These are phyloP conservation scores for Diaphora mendica DNA, from an alignment of 2,888 invertebrate genomes.

Conservation along the genomic window DNA sequence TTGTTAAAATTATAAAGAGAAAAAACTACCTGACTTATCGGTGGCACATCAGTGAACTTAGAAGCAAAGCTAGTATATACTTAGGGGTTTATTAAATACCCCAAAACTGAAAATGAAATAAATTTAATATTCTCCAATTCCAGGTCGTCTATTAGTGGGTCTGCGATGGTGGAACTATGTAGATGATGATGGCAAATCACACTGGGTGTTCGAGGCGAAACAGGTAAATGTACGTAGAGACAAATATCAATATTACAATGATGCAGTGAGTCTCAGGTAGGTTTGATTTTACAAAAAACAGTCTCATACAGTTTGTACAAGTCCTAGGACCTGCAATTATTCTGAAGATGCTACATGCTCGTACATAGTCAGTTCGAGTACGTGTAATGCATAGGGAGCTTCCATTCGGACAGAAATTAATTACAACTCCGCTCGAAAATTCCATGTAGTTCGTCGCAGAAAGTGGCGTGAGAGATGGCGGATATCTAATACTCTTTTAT, in stretches of 20 bases:
- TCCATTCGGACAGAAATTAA: neutral
- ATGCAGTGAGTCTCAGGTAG: neutral
- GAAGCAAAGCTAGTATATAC: too few relatives aligned
- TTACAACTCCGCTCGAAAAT: neutral
- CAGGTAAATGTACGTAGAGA: conserved; percentile 87
- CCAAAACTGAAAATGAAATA: neutral
- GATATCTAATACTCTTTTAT: neutral
- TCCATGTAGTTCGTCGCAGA: neutral
- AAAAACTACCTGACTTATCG: too few relatives aligned
- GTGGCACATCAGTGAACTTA: neutral
- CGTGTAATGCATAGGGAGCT: neutral
- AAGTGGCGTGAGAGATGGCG: neutral
- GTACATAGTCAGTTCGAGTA: neutral
- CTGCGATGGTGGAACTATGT: conserved; percentile 99
- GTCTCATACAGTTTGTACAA: neutral
- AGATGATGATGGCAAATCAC: conserved; percentile 98
- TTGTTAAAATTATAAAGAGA: too few relatives aligned
- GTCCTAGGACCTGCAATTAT: neutral
- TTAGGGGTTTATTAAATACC: neutral
- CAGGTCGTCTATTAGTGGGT: conserved; percentile 95
- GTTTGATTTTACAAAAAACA: neutral
- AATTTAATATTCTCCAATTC: conserved; percentile 24
- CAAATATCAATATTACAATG: neutral
- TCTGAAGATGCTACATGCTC: neutral
- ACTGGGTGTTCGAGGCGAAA: conserved; percentile 98